A percentile compares a stretch with the other conserved stretches of the same genome.
phyloP scores from a whole-genome alignment of 2,797 vertebrate species.

The Sardinella longiceps region DNA sequence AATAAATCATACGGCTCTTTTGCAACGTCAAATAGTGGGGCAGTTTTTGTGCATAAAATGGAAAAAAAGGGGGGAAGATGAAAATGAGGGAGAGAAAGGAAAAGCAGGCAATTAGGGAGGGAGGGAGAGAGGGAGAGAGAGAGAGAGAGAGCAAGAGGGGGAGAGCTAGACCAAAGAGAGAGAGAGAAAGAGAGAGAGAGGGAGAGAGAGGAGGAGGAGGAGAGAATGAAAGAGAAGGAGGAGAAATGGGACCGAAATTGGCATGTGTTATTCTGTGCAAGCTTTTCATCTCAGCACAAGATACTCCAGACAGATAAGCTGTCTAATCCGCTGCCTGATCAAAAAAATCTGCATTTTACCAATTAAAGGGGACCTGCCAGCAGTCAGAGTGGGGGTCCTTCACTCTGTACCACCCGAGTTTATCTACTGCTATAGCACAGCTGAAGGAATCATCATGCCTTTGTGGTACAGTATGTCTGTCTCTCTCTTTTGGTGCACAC shows the following conservation, averaged over 20 bases:
- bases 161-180: conserved; percentile 36
- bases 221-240: conserved; percentile 18
- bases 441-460: conserved; percentile 64
- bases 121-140: conserved; percentile 30
- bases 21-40: conserved; percentile 92
- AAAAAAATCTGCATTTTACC: conserved; percentile 99
- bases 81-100: conserved; percentile 30
- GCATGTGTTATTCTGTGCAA: conserved; percentile 93
- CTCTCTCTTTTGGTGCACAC: background rate
- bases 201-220: conserved; percentile 24
- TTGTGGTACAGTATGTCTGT: background rate
- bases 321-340: conserved; percentile 97
- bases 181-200: conserved; percentile 35
- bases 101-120: conserved; percentile 37
- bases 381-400: conserved; percentile 82
- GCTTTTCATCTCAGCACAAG: conserved; percentile 98
- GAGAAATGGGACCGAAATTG: conserved; percentile 73
- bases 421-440: conserved; percentile 88
- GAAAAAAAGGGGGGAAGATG: conserved; percentile 32
- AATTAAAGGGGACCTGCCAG: conserved; percentile 95
- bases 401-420: conserved; percentile 79
- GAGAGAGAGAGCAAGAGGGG: background rate
- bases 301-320: conserved; percentile 96
- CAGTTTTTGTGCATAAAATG: conserved; percentile 80
- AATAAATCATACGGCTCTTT: conserved; percentile 98